These are phyloP conservation scores for Andrena hattorfiana DNA, from an alignment of 2,888 invertebrate genomes.

Conservation along the genomic window DNA sequence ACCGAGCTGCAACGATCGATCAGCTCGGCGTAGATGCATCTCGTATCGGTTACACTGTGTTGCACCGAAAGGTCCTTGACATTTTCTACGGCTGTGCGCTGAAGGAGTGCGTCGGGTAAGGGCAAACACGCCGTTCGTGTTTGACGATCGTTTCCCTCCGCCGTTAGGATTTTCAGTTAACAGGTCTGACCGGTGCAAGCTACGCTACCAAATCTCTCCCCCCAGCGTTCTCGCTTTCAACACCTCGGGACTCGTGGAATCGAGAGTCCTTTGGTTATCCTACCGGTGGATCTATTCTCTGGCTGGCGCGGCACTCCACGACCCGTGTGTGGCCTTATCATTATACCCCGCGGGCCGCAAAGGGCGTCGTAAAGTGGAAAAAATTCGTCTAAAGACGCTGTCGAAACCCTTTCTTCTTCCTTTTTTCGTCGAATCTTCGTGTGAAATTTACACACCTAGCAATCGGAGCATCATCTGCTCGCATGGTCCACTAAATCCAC, in stretches of 20 bases:
- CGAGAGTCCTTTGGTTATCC: constrained; percentile 52
- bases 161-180: constrained; percentile 11
- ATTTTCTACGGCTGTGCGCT: not conserved
- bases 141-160: not conserved
- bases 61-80: constrained; percentile 1
- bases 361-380: constrained; percentile 42
- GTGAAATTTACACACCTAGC: not conserved
- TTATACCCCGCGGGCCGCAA: constrained; percentile 45
- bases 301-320: constrained; percentile 35
- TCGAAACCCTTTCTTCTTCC: constrained; percentile 42
- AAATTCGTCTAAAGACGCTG: constrained; percentile 50
- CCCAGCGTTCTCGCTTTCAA: constrained; percentile 44
- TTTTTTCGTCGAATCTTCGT: not conserved
- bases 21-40: constrained; percentile 4
- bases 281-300: constrained; percentile 44
- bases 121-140: not conserved
- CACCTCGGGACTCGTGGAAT: constrained; percentile 26
- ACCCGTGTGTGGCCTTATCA: constrained; percentile 64
- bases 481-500: not conserved
- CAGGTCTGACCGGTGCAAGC: constrained; percentile 22
- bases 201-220: constrained; percentile 34
- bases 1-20: not conserved
- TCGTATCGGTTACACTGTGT: not conserved
- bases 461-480: not conserved
- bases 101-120: not conserved